Evolutionary conservation across 2,797 vertebrate species (phyloP), one percentile per base, ranked within the genome.

Genomic region (Streptopelia turtur): DNA sequence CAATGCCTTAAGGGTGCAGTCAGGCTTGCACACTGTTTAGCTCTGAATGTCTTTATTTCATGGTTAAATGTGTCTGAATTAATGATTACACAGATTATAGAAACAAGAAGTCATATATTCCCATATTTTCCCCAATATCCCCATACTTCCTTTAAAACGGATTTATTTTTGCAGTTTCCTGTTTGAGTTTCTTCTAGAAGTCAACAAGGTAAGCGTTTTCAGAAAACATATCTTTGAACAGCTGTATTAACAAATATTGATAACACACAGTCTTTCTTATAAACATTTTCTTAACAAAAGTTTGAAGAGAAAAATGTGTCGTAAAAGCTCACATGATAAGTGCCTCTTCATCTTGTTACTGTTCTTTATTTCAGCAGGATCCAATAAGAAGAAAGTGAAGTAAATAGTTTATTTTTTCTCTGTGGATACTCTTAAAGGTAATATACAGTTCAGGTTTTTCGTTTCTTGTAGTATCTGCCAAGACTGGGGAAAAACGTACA

Each of bases 401-500:
- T 66, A 53, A 94, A 78, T 61, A 82, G 77, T 64, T 97, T 97
- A 98, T 98, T 95, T 98, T 83, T 95, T 98, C 93, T 91, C 94
- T 95, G 83, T 41, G 52, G 87, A 79, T 93, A 87, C n/a, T 97
- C 97, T 98, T 96, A 99, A 83, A 66, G 99, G 98, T 91, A 99
- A 97, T 97, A 99, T 96, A 59, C 75, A 98, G 97, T 98, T 98
- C 97, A 99, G 98, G 97, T 99, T 99, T 97, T 97, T 98, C 93
- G 97, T 98, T 86, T 96, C 96, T 91, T 45, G 97, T 84, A 99
- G 97, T 83, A 97, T 94, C 72, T 96, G 98, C 97, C 97, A 99
- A 33, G 99, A 98, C 99, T 99, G 95, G 7, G 39, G 76, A 52
- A 66, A 98, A 94, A 97, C 92, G 6, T 30, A 86, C 2, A 86